Percentiles rank a stretch among this genome's conserved stretches.
Evolutionary conservation across 64 coral and sea anemone genomes (phyloP).

Genomic region (Porites australiensis): DNA sequence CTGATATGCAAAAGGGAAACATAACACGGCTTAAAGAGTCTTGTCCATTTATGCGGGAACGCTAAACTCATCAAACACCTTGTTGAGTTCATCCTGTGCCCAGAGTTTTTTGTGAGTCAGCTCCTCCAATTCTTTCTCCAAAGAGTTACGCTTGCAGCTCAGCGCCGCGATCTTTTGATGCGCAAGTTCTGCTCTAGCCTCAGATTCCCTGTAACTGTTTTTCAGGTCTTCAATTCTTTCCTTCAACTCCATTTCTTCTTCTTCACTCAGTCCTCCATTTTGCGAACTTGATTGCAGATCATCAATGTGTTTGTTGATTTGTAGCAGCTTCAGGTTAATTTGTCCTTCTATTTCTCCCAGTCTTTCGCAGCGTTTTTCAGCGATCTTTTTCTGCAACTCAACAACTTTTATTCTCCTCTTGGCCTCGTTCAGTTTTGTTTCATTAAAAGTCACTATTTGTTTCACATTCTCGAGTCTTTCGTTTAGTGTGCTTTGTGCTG

Average conservation of each 20-base stretch:
- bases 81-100: conserved; percentile 30
- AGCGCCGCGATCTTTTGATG: conserved; percentile 30
- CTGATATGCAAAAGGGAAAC: too few species aligned
- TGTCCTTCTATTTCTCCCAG: conserved; percentile 12
- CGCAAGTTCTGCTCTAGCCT: not conserved
- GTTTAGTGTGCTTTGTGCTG: not conserved
- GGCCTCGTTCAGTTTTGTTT: conserved; percentile 17
- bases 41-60: not conserved
- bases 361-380: conserved; percentile 23
- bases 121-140: conserved; percentile 10
- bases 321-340: not conserved
- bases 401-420: conserved; percentile 21
- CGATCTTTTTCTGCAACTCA: conserved; percentile 48
- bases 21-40: not conserved
- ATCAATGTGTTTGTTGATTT: conserved; percentile 6
- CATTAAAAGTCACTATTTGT: not conserved
- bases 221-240: conserved; percentile 16
- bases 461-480: conserved; percentile 29
- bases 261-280: not conserved
- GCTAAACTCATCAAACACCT: conserved; percentile 24
- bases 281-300: conserved; percentile 34
- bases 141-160: not conserved
- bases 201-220: conserved; percentile 21
- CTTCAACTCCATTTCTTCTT: conserved; percentile 14
- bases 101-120: not conserved